phyloP scores from a whole-genome alignment of 2,797 vertebrate genomes.

The Gallinago nigripennis region DNA sequence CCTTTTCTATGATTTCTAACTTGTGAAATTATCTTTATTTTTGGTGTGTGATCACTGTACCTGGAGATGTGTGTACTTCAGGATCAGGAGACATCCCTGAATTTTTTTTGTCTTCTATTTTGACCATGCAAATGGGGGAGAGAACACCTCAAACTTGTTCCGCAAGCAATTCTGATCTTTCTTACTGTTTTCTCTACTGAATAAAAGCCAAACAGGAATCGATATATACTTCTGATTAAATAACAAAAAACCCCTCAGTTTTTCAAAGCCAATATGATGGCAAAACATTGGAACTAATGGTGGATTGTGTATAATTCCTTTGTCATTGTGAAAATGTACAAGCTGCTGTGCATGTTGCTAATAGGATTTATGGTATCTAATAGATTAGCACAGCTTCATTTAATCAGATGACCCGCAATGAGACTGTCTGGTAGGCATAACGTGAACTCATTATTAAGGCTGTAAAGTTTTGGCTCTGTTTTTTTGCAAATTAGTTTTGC shows the following conservation, averaged over 20 bases:
- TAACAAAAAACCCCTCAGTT: not conserved
- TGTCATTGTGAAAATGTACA: slow-evolving; percentile 25
- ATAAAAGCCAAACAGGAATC: not conserved
- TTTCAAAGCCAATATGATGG: not conserved
- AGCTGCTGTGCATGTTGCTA: slow-evolving; percentile 32
- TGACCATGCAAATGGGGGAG: not conserved
- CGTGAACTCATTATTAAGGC: not conserved
- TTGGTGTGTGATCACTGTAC: not conserved
- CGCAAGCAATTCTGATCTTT: not conserved
- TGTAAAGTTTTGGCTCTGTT: not conserved
- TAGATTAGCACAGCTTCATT: slow-evolving; percentile 53
- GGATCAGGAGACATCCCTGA: not conserved
- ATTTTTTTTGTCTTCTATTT: not conserved
- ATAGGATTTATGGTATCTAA: slow-evolving; percentile 57
- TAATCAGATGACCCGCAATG: slow-evolving; percentile 56
- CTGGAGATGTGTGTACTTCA: not conserved
- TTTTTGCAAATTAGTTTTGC: not conserved
- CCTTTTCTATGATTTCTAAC: not conserved
- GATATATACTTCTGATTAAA: not conserved
- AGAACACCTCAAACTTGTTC: not conserved
- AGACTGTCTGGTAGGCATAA: not conserved
- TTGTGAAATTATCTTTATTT: not conserved
- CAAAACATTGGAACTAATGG: not conserved
- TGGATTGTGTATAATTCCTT: slow-evolving; percentile 13
- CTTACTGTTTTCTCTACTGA: not conserved